Conservation (phyloP, 1,140 invertebrate species). For the Leptinotarsa undecemlineata region DNA sequence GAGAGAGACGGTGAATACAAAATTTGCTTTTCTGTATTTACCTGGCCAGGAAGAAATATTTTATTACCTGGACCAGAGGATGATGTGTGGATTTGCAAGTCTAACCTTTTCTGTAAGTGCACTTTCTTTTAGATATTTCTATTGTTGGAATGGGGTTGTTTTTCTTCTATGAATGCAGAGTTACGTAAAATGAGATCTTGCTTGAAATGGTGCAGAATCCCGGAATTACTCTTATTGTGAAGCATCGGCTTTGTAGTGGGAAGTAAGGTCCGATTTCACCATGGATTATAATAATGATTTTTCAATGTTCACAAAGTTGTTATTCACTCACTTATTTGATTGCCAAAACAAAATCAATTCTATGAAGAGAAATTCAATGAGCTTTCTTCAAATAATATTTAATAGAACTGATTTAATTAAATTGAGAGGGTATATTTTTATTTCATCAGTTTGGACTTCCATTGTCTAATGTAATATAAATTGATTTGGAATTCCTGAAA, state of each 20-base stretch:
- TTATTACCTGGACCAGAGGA: slow-evolving; percentile 12
- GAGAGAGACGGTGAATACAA: slow-evolving; percentile 6
- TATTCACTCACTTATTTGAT: too few relatives aligned
- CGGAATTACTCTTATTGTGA: neutral
- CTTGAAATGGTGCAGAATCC: slow-evolving; percentile 3
- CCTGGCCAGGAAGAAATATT: slow-evolving; percentile 22
- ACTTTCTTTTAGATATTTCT: slow-evolving; percentile 25
- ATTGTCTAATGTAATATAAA: too few relatives aligned
- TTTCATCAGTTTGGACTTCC: too few relatives aligned
- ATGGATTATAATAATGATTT: neutral
- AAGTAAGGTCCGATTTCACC: neutral
- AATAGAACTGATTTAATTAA: too few relatives aligned
- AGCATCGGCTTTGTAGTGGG: neutral
- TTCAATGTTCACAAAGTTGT: too few relatives aligned
- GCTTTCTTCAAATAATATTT: too few relatives aligned
- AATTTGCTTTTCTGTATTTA: slow-evolving; percentile 13
- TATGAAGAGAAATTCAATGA: too few relatives aligned
- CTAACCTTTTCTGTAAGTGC: slow-evolving; percentile 23
- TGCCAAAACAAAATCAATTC: too few relatives aligned
- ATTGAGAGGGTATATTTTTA: too few relatives aligned
- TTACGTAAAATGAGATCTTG: slow-evolving; percentile 25
- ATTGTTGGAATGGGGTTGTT: slow-evolving; percentile 25
- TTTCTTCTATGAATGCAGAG: slow-evolving; percentile 22
- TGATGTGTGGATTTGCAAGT: slow-evolving; percentile 26
- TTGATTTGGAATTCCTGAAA: too few relatives aligned